These are phyloP conservation scores for Hyperoplus lanceolatus DNA, from an alignment of 2,797 vertebrate species.

Conservation along the genomic window DNA sequence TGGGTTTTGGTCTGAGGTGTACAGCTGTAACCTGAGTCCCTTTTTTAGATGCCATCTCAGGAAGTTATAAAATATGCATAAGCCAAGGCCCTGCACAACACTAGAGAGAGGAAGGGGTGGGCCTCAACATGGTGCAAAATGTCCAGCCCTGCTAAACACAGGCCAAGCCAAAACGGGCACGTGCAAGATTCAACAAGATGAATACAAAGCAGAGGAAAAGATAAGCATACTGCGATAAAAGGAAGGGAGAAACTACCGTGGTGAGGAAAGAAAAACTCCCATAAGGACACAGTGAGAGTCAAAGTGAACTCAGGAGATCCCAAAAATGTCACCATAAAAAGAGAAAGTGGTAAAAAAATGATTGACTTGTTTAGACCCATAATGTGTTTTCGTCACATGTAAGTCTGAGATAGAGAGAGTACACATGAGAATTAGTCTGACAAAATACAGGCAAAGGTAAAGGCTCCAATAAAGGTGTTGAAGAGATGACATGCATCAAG, in stretches of 20 bases:
- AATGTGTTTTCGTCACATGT: neutral
- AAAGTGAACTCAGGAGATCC: neutral
- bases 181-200: constrained; percentile 7
- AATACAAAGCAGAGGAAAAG: constrained; percentile 25
- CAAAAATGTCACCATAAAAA: constrained; percentile 1
- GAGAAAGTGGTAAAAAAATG: neutral
- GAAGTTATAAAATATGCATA: constrained; percentile 84
- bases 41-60: constrained; percentile 56
- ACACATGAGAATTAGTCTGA: neutral
- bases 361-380: neutral
- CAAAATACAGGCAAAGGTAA: neutral
- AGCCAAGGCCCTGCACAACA: constrained; percentile 42
- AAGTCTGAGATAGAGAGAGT: neutral
- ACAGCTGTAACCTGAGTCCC: constrained; percentile 70
- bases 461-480: neutral
- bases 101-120: constrained; percentile 38
- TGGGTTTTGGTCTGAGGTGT: constrained; percentile 42
- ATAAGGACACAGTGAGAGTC: constrained; percentile 1
- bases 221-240: neutral
- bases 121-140: constrained; percentile 44
- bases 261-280: constrained; percentile 4
- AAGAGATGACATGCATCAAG: constrained; percentile 1
- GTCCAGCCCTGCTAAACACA: constrained; percentile 7
- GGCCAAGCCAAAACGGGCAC: neutral
- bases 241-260: neutral